Evolutionary conservation across 1,140 invertebrate genomes (phyloP).

Genomic region (Vanessa atalanta): DNA sequence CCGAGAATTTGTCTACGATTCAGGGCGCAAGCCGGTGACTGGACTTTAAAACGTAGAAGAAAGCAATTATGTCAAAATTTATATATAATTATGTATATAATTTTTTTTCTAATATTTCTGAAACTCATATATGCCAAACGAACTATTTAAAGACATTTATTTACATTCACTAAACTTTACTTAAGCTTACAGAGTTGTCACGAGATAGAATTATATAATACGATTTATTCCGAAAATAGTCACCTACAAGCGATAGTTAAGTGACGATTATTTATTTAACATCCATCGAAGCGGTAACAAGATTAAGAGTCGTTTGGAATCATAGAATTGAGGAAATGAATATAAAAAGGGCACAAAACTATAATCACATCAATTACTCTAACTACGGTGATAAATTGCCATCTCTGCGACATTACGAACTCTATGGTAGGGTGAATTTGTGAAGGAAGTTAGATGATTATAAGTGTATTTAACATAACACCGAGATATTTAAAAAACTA

Average conservation of each 20-base stretch:
- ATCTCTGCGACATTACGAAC: slow-evolving; percentile 1
- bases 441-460: slow-evolving; percentile 24
- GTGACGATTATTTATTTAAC: slow-evolving; percentile 67
- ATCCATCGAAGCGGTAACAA: slow-evolving; percentile 70
- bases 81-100: slow-evolving; percentile 19
- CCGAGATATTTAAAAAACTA: slow-evolving; percentile 58
- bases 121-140: slow-evolving; percentile 59
- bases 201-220: slow-evolving; percentile 52
- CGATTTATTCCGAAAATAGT: slow-evolving; percentile 60
- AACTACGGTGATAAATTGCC: slow-evolving; percentile 59
- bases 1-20: slow-evolving; percentile 63
- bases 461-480: slow-evolving; percentile 49
- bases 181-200: slow-evolving; percentile 68
- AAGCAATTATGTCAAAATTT: slow-evolving; percentile 45
- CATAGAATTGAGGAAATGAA: slow-evolving; percentile 15
- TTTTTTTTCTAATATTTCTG: slow-evolving; percentile 49
- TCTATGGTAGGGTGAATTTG: slow-evolving; percentile 9
- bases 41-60: slow-evolving; percentile 53
- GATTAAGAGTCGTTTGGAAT: slow-evolving; percentile 61
- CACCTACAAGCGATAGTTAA: slow-evolving; percentile 72
- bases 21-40: slow-evolving; percentile 64
- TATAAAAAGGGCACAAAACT: slow-evolving; percentile 19
- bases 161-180: slow-evolving; percentile 72
- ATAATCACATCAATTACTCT: slow-evolving; percentile 70
- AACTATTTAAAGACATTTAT: slow-evolving; percentile 62